Evolutionary conservation across 2,888 invertebrate genomes (phyloP), one percentile per base, ranked within the genome.

Genomic region (Apodemia zela): DNA sequence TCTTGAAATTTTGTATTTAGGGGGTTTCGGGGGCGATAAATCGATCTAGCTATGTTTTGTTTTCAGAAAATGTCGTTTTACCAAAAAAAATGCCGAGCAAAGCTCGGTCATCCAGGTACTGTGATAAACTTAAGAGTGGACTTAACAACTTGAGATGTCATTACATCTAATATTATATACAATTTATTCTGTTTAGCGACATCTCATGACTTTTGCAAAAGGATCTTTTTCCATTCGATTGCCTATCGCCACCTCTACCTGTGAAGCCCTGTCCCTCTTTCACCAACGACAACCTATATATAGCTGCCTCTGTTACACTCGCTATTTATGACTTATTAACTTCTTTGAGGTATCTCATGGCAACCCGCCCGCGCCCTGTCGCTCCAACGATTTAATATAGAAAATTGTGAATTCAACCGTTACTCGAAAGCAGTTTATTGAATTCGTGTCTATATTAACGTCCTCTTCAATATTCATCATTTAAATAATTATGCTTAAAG

Each of bases 321-420:
- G 75, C 85, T 85, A 85, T 89, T 90, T 89, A 89, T 90, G 90
- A 91, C 91, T 90, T 91, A 91, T 91, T 91, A 91, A 88, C 89
- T 89, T 80, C 87, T 89, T 84, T 82, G 74, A 87, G 89, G 91
- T 91, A 90, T 89, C 54, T 57, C 91, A 88, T 89, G 80, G 91
- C 91, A 91, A 91, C 91, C 81, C 81, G 79, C 84, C 81, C 80
- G 74, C 74, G 75, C 72, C 61, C 66, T 64, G 66, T 65, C 75
- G 79, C 77, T 79, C 74, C 75, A 75, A 70, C 79, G 84, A 86
- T 89, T 89, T 89, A 90, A 91, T 91, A 89, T 89, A 87, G 85
- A 83, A 87, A 84, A 89, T 89, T 89, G 90, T 84, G 85, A 87
- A 89, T 76, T 85, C 87, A 83, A 77, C 74, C 76, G 87, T 77